phyloP scores from a whole-genome alignment of 2,113 vertebrate genomes.

The Alethe castanea region DNA sequence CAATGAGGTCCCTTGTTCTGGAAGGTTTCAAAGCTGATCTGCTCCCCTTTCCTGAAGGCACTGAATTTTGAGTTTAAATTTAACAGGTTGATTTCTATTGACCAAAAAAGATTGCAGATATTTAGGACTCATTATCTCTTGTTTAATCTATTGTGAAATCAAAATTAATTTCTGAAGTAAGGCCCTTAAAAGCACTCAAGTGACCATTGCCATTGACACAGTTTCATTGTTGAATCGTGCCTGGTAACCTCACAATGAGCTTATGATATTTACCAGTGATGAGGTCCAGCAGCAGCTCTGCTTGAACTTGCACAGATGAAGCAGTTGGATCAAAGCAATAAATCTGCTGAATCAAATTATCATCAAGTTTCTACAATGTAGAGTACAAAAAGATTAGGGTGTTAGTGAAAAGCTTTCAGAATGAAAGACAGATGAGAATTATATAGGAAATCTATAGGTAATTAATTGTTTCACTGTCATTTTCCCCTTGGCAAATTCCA shows the following conservation, averaged over 20 bases:
- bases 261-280: constrained; percentile 67
- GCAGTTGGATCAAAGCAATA: constrained; percentile 75
- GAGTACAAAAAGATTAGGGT: background rate
- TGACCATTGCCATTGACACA: background rate
- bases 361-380: constrained; percentile 70
- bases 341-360: constrained; percentile 65
- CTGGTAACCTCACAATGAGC: background rate
- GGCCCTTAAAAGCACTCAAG: background rate
- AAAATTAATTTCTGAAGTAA: background rate
- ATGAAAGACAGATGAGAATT: background rate
- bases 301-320: constrained; percentile 36
- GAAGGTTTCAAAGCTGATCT: background rate
- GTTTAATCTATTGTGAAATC: background rate
- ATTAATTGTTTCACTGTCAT: background rate
- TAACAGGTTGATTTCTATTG: background rate
- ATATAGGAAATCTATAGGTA: background rate
- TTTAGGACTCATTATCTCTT: background rate
- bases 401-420: background rate
- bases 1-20: background rate
- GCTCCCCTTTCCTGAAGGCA: background rate
- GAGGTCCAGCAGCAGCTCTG: constrained; percentile 42
- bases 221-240: background rate
- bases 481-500: background rate
- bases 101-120: background rate
- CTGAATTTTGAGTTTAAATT: background rate